Evolutionary conservation across 2,797 vertebrate species (phyloP).

Genomic region (Acridotheres tristis): DNA sequence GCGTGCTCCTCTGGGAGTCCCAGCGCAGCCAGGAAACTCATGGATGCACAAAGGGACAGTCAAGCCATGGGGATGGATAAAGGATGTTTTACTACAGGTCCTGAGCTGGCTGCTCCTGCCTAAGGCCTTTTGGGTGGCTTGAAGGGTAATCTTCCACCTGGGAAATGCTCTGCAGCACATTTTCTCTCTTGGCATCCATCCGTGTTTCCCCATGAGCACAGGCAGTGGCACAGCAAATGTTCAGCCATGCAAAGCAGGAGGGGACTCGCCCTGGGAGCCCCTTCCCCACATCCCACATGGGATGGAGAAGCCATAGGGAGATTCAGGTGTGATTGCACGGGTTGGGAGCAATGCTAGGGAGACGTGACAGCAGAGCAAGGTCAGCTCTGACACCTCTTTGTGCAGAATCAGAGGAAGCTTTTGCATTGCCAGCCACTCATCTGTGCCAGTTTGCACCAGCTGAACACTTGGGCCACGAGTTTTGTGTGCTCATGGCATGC

Average conservation of each 20-base stretch:
- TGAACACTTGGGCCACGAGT: neutral
- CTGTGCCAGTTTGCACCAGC: neutral
- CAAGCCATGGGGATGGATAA: neutral
- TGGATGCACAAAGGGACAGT: neutral
- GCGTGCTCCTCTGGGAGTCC: neutral
- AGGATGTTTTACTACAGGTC: neutral
- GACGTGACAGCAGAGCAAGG: neutral
- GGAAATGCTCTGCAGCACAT: neutral
- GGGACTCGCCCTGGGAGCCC: neutral
- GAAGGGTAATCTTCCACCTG: neutral
- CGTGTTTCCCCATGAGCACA: rapidly evolving
- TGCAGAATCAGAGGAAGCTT: neutral
- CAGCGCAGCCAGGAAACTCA: neutral
- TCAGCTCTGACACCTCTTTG: neutral
- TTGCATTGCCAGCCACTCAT: neutral
- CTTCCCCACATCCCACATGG: neutral
- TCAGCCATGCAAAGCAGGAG: neutral
- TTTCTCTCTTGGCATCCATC: neutral
- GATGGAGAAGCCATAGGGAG: neutral
- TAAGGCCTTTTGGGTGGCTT: neutral
- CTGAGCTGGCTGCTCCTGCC: neutral
- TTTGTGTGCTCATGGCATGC: neutral
- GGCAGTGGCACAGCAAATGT: neutral
- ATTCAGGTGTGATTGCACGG: neutral
- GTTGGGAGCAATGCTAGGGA: neutral